Conservation (phyloP, 2,113 vertebrate genomes). For the Sigmodon hispidus region DNA sequence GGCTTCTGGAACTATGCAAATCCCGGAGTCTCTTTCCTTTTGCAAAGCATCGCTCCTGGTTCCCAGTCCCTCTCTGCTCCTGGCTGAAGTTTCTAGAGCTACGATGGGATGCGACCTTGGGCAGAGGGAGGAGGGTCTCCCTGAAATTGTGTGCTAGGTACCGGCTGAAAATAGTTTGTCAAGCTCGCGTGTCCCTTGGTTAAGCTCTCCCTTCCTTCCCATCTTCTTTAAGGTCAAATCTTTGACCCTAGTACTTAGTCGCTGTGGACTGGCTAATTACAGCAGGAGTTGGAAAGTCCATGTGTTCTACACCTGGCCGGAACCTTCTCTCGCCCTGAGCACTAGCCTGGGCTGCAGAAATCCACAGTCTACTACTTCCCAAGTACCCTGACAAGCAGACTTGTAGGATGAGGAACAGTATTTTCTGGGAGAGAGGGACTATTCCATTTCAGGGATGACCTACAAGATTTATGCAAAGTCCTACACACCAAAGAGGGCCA, state of each 20-base stretch:
- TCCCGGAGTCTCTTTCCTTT: neutral
- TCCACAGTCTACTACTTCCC: neutral
- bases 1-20: neutral
- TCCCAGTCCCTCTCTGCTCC: neutral
- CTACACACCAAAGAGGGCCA: neutral
- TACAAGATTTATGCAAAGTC: neutral
- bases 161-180: neutral
- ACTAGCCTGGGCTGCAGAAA: neutral
- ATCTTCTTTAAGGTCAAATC: constrained; percentile 47
- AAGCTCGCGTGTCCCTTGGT: neutral
- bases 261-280: neutral
- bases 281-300: neutral
- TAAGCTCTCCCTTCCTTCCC: neutral
- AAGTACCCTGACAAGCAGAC: neutral
- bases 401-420: neutral
- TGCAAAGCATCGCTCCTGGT: neutral
- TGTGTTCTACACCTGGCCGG: neutral
- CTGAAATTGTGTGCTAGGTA: neutral
- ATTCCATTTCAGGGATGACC: neutral
- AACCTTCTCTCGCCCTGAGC: neutral
- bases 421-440: neutral
- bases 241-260: constrained; percentile 33
- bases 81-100: constrained; percentile 63
- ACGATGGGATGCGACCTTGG: constrained; percentile 36
- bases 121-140: neutral